These are phyloP conservation scores for Dreissena rostriformis DNA, from an alignment of 1,140 invertebrate species.

Conservation along the genomic window DNA sequence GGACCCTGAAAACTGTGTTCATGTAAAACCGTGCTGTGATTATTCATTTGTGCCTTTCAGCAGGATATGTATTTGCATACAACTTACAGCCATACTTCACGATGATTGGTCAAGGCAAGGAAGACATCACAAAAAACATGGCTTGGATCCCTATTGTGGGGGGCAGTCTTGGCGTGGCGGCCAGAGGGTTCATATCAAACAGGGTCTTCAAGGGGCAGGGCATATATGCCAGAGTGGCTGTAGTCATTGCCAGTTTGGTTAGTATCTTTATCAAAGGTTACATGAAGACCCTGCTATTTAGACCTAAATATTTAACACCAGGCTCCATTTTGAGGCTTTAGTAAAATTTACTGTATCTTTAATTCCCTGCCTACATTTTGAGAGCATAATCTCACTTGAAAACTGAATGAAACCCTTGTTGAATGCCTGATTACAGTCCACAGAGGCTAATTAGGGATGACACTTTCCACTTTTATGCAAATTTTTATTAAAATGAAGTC, in stretches of 20 bases:
- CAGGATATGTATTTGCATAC: slow-evolving; percentile 82
- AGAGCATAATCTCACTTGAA: too few species aligned
- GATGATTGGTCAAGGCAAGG: slow-evolving; percentile 74
- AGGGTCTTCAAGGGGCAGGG: slow-evolving; percentile 94
- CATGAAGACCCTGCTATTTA: too few species aligned
- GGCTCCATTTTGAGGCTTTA: too few species aligned
- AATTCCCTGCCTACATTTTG: too few species aligned
- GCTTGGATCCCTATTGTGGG: slow-evolving; percentile 84
- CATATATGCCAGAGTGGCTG: slow-evolving; percentile 90
- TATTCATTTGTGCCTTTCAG: slow-evolving; percentile 81
- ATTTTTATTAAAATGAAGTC: too few species aligned
- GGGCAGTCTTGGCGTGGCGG: slow-evolving; percentile 92
- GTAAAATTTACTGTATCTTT: too few species aligned
- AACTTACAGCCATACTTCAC: slow-evolving; percentile 82
- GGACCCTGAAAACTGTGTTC: not conserved
- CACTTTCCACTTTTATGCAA: too few species aligned
- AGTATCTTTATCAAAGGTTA: too few species aligned
- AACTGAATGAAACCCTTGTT: too few species aligned
- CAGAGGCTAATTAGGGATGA: too few species aligned
- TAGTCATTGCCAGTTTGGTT: slow-evolving; percentile 89
- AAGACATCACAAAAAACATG: slow-evolving; percentile 82
- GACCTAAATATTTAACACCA: too few species aligned
- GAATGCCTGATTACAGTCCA: too few species aligned
- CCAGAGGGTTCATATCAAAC: slow-evolving; percentile 93
- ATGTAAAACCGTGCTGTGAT: not conserved